Evolutionary conservation across 2,797 vertebrate genomes (phyloP).

Genomic region (Catharus ustulatus): DNA sequence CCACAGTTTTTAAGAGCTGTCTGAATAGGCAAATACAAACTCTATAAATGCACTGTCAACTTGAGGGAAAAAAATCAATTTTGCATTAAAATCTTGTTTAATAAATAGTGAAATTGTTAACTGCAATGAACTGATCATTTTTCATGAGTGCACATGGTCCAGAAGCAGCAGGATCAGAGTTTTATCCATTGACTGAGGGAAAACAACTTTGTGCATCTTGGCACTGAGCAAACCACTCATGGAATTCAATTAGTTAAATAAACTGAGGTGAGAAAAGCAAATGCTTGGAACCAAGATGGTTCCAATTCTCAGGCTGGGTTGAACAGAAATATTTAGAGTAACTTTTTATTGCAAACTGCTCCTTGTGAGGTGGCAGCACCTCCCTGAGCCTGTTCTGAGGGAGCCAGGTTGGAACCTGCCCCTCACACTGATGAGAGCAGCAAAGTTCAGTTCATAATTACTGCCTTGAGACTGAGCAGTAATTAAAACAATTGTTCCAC

Average conservation of each 20-base stretch:
- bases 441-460: neutral
- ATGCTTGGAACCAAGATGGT: neutral
- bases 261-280: neutral
- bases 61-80: neutral
- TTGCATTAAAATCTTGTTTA: conserved; percentile 22
- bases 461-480: neutral
- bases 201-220: neutral
- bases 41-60: neutral
- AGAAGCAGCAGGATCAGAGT: neutral
- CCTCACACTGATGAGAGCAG: neutral
- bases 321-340: neutral
- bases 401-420: neutral
- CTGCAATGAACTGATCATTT: neutral
- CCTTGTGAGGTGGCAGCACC: neutral
- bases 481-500: conserved; percentile 23
- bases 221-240: neutral
- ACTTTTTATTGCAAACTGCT: neutral
- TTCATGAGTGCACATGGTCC: neutral
- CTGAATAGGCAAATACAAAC: neutral
- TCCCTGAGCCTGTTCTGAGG: neutral
- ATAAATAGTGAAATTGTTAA: conserved; percentile 3
- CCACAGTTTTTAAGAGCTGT: neutral
- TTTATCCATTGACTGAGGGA: neutral
- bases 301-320: neutral
- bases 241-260: neutral